Conservation (phyloP, 2,888 invertebrate genomes). For the Lepidochrysops patricia region DNA sequence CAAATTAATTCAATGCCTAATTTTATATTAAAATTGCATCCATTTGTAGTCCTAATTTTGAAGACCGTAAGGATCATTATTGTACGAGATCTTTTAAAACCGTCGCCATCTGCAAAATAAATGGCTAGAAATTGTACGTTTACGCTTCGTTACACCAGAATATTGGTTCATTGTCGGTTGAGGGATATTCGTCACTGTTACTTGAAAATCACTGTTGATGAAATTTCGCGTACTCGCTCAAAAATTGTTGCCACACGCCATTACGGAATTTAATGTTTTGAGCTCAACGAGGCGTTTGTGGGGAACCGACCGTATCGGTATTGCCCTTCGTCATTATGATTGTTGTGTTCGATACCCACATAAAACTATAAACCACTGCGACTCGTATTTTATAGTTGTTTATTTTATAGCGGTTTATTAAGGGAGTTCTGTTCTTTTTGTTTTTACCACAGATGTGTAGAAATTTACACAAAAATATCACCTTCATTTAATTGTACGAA, state of each 20-base stretch:
- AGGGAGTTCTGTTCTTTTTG: not conserved
- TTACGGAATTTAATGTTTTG: not conserved
- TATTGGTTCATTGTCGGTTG: conserved; percentile 31
- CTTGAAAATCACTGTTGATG: conserved; percentile 26
- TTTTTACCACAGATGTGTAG: not conserved
- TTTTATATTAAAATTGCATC: conserved; percentile 11
- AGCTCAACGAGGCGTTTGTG: not conserved
- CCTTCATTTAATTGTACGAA: not conserved
- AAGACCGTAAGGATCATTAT: conserved; percentile 44
- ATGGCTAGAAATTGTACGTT: conserved; percentile 29
- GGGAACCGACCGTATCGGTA: not conserved
- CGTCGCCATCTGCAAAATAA: conserved; percentile 55
- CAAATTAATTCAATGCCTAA: not conserved
- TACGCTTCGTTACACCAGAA: conserved; percentile 30
- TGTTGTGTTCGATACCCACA: not conserved
- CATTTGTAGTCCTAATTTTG: conserved; percentile 3
- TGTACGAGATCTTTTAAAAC: conserved; percentile 48
- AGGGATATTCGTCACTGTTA: conserved; percentile 34
- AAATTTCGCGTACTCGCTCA: conserved; percentile 19
- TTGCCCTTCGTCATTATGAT: not conserved
- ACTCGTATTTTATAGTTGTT: too few species aligned
- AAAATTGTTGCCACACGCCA: conserved; percentile 13
- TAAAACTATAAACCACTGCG: too few species aligned
- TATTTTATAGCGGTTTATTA: too few species aligned
- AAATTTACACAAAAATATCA: not conserved